Evolutionary conservation across 2,888 invertebrate species (phyloP).

Genomic region (Cataglyphis cursor): DNA sequence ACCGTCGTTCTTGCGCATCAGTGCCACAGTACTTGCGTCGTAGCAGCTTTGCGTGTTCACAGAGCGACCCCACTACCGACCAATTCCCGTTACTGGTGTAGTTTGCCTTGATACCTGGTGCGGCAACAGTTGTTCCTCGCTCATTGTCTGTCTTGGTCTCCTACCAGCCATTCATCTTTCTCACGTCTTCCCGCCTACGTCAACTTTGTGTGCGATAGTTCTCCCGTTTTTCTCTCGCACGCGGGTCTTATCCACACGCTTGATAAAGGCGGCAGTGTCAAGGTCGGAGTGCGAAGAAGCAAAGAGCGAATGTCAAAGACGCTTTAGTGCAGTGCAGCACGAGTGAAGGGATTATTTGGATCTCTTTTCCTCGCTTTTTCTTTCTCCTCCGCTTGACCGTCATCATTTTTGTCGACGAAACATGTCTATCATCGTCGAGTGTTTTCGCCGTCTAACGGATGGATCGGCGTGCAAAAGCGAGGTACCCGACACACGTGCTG

Average conservation of each 20-base stretch:
- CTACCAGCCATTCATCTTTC: neutral
- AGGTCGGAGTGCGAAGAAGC: constrained; percentile 52
- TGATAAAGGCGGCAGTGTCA: constrained; percentile 58
- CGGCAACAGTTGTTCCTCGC: constrained; percentile 28
- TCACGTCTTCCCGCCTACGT: neutral
- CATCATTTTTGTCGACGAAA: constrained; percentile 20
- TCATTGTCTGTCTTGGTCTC: neutral
- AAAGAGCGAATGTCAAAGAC: neutral
- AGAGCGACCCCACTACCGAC: constrained; percentile 14
- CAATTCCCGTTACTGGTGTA: constrained; percentile 12
- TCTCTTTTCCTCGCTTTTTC: neutral
- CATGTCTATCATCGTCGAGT: constrained; percentile 76
- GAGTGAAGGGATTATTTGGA: constrained; percentile 4
- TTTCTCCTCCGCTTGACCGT: neutral
- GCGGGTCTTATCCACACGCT: neutral
- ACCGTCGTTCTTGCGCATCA: constrained; percentile 14
- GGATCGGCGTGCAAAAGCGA: constrained; percentile 64
- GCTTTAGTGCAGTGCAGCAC: constrained; percentile 22
- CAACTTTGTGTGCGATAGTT: neutral
- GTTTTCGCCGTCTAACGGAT: constrained; percentile 74
- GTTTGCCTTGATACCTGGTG: constrained; percentile 11
- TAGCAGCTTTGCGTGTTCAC: constrained; percentile 20
- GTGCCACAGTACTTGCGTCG: constrained; percentile 34
- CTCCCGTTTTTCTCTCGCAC: too few species aligned
- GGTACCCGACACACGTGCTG: constrained; percentile 60